Evolutionary conservation across 2,888 invertebrate species (phyloP).

Genomic region (Cephus pygmeus): DNA sequence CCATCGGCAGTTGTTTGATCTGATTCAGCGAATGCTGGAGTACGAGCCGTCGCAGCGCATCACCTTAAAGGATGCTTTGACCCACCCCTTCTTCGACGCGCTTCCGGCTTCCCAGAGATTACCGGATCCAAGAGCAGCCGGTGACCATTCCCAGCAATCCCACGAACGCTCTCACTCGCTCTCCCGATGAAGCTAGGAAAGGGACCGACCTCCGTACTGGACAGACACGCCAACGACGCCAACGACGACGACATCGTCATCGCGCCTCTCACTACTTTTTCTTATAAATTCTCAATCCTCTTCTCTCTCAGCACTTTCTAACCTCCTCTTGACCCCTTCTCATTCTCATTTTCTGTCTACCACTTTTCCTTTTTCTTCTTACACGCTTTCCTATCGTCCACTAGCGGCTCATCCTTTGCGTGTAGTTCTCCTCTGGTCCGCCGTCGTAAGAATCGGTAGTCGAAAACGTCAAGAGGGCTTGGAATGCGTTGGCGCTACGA

Average conservation of each 20-base stretch:
- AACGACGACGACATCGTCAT: background rate
- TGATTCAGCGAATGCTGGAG: slow-evolving; percentile 95
- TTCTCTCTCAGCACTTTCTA: too few relatives aligned
- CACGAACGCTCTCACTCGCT: slow-evolving; percentile 79
- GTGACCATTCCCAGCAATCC: slow-evolving; percentile 67
- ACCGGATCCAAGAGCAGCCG: slow-evolving; percentile 68
- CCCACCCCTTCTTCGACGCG: slow-evolving; percentile 93
- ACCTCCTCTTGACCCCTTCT: background rate
- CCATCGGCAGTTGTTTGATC: slow-evolving; percentile 92
- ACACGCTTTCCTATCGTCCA: too few relatives aligned
- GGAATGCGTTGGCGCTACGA: too few relatives aligned
- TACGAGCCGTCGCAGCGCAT: slow-evolving; percentile 95
- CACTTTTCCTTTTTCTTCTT: background rate
- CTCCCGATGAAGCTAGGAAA: slow-evolving; percentile 74
- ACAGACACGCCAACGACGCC: slow-evolving; percentile 39
- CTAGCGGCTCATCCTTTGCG: too few relatives aligned
- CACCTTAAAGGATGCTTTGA: slow-evolving; percentile 86
- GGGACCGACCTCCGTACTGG: slow-evolving; percentile 58
- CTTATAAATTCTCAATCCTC: too few relatives aligned
- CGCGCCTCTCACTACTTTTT: background rate
- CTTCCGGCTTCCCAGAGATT: slow-evolving; percentile 83
- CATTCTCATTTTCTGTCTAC: background rate
- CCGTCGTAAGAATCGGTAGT: too few relatives aligned
- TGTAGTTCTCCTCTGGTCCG: too few relatives aligned
- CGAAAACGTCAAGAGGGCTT: too few relatives aligned